phyloP scores from a whole-genome alignment of 2,888 invertebrate genomes.

The Diarsia brunnea region DNA sequence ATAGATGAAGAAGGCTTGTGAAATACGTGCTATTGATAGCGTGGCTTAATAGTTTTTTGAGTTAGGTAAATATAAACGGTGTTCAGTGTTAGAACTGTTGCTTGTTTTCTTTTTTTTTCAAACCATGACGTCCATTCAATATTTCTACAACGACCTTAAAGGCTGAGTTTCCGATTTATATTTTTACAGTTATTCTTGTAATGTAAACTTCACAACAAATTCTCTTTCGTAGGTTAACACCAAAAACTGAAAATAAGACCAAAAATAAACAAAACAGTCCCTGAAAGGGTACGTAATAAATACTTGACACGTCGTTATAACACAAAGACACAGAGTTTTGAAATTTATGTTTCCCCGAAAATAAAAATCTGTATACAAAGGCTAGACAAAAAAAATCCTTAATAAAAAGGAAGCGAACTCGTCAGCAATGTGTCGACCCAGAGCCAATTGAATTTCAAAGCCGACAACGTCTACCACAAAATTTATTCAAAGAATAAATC shows the following conservation, averaged over 20 bases:
- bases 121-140: too few species aligned
- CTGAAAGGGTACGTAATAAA: conserved; percentile 46
- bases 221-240: too few species aligned
- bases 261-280: conserved; percentile 19
- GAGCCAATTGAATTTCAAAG: conserved; percentile 91
- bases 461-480: conserved; percentile 89
- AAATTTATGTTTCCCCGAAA: conserved; percentile 67
- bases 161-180: too few species aligned
- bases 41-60: too few species aligned
- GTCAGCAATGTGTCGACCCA: conserved; percentile 89
- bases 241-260: not conserved
- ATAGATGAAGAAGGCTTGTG: too few species aligned
- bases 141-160: not conserved
- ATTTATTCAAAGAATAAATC: conserved; percentile 91
- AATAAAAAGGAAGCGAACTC: conserved; percentile 84
- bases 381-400: conserved; percentile 75
- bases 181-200: too few species aligned
- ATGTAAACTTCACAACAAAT: too few species aligned
- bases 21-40: too few species aligned
- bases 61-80: too few species aligned
- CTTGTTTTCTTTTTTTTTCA: not conserved
- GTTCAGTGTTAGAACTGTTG: too few species aligned
- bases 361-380: conserved; percentile 73
- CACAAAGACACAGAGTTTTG: conserved; percentile 55
- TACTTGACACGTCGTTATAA: conserved; percentile 53